A percentile compares a stretch with the other conserved stretches of the same genome.
Conservation (phyloP, 2,888 invertebrate species). For the Ellobium chinense region DNA sequence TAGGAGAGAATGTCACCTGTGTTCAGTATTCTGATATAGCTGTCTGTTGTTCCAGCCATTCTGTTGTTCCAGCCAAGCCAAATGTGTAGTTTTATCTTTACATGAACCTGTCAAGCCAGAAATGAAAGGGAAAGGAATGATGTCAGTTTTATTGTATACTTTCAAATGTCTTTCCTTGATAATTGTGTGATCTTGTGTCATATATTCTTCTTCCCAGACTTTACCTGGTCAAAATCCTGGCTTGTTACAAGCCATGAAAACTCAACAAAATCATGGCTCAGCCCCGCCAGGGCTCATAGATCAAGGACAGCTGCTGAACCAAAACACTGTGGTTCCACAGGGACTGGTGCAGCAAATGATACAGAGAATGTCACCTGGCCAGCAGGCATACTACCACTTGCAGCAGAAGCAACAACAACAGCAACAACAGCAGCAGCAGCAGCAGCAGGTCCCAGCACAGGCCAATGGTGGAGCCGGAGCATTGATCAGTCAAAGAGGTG, state of each 20-base stretch:
- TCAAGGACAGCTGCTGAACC: conserved; percentile 2
- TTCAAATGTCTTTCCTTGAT: no score
- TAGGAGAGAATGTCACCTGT: no score
- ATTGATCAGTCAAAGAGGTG: background rate
- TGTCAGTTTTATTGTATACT: no score
- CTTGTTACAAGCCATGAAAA: conserved; percentile 6
- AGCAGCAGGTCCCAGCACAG: conserved; percentile 23
- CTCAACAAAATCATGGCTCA: background rate
- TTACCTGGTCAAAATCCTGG: background rate
- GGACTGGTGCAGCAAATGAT: conserved; percentile 85
- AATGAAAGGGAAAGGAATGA: no score
- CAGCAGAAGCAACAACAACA: conserved; percentile 46
- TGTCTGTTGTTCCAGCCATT: no score
- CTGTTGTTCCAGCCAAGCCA: no score
- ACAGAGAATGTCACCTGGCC: conserved; percentile 86
- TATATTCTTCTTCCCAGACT: background rate
- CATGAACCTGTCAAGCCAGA: no score
- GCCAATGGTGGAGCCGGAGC: background rate
- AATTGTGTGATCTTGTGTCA: no score
- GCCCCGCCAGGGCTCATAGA: background rate
- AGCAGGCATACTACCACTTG: conserved; percentile 28
- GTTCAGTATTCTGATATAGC: no score
- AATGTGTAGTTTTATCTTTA: no score
- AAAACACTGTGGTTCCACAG: conserved; percentile 52
- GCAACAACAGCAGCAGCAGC: conserved; percentile 47